Conservation (phyloP, 1,140 invertebrate genomes). For the Drosophila parvula region DNA sequence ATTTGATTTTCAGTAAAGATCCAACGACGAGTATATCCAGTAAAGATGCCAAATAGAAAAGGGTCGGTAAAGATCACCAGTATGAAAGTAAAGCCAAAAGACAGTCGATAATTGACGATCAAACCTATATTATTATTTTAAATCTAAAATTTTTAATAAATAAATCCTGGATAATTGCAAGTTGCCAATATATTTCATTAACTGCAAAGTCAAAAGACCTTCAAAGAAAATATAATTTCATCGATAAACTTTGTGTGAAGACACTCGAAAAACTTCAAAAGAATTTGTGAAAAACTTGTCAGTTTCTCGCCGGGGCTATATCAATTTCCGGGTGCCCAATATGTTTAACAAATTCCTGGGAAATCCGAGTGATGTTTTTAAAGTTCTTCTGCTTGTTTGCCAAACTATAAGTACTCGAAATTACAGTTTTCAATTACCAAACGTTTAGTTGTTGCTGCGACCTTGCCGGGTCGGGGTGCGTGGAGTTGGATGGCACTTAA, state of each 20-base stretch:
- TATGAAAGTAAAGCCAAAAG: background rate
- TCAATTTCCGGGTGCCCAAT: background rate
- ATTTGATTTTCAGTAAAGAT: background rate
- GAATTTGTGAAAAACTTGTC: slow-evolving; percentile 1
- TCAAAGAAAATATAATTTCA: background rate
- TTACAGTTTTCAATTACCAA: slow-evolving; percentile 51
- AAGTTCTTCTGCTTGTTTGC: slow-evolving; percentile 22
- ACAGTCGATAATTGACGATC: too few relatives aligned
- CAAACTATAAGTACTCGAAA: slow-evolving; percentile 47
- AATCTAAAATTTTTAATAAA: background rate
- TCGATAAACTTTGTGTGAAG: background rate
- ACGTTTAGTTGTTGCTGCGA: slow-evolving; percentile 42
- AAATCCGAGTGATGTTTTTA: slow-evolving; percentile 31
- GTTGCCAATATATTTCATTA: too few relatives aligned
- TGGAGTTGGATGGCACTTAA: slow-evolving; percentile 32
- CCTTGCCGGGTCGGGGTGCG: slow-evolving; percentile 5
- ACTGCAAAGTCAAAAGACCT: background rate
- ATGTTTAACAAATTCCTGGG: slow-evolving; percentile 22
- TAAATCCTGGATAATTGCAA: too few relatives aligned
- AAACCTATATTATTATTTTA: too few relatives aligned
- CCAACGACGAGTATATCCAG: background rate
- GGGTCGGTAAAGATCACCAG: background rate
- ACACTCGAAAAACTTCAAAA: background rate
- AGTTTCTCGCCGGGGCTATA: background rate
- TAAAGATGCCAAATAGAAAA: background rate